These are phyloP conservation scores for Halocynthia roretzi DNA, from an alignment of 23 tunicate genomes.

Conservation along the genomic window DNA sequence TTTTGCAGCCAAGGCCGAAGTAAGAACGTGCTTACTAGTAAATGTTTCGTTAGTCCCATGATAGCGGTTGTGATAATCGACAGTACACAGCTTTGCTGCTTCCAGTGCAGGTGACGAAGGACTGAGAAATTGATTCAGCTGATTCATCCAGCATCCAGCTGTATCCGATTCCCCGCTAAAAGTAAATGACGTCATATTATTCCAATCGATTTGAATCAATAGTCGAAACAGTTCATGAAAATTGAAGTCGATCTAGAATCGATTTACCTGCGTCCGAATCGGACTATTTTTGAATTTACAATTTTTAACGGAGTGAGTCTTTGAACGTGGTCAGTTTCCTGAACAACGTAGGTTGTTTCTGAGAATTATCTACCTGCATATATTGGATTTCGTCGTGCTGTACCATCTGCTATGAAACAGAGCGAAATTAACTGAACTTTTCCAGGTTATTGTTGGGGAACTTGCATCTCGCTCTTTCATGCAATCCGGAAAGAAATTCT, in stretches of 20 bases:
- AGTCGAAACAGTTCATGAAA: too few relatives aligned
- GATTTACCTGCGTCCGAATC: background rate
- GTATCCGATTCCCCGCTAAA: constrained; percentile 12
- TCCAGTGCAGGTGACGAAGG: constrained; percentile 2
- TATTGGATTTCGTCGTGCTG: constrained; percentile 1
- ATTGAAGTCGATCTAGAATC: too few relatives aligned
- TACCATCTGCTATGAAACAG: constrained; percentile 22
- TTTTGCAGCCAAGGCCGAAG: background rate
- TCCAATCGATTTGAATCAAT: too few relatives aligned
- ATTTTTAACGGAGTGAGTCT: too few relatives aligned
- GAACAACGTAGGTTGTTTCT: background rate
- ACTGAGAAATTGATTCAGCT: constrained; percentile 5
- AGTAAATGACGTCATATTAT: too few relatives aligned
- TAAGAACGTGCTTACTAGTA: background rate
- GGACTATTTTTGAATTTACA: background rate
- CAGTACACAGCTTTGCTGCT: constrained; percentile 10
- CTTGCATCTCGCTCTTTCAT: background rate
- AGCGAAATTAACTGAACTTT: constrained; percentile 2
- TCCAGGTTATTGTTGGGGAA: background rate
- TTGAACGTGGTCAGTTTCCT: background rate
- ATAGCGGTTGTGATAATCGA: constrained; percentile 7
- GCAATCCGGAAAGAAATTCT: constrained; percentile 11
- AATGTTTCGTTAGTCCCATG: background rate
- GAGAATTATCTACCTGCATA: background rate
- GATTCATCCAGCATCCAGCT: constrained; percentile 13